Evolutionary conservation across 2,888 invertebrate species (phyloP), one percentile per base, ranked within the genome.

Genomic region (Panopea generosa): DNA sequence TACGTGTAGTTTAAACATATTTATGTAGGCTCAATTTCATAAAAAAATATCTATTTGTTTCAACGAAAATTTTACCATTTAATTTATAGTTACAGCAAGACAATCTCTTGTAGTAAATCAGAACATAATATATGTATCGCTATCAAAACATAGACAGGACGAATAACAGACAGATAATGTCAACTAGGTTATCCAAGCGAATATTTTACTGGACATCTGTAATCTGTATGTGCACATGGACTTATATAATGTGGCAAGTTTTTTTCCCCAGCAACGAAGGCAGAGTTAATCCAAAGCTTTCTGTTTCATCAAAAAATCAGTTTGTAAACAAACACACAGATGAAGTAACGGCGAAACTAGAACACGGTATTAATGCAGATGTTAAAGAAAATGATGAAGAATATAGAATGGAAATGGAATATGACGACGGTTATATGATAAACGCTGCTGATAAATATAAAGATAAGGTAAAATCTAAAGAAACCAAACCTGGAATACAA

Each of bases 171-270:
- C 33, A 33, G 33, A 33, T 11, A n/a, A 33, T 33, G 33, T 4
- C 4, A 7, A 33, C 24, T 22, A 43, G 60, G 16, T 45, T 43
- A 7, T 60, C 45, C 11, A 60, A 27, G 16, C 60, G 27, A 47
- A 14, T 60, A 45, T 60, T 60, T 47, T 60, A 47, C n/a, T n/a
- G 43, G 9, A 14, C 45, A 18, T 16, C 60, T 2, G 60, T 27
- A 27, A 27, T 55, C 1, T 65, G 65, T 47, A 43, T 65, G 27
- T 55, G 45, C 33, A 22, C 55, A 14, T 65, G 65, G 65, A 55
- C 45, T 18, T 1, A 29, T 55, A 43, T 65, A 27, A 29, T 29
- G 20, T 33, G 0, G 4, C 4, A 14, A 24, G 55, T 65, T 16
- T 33, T 33, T 33, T 11, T 11, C 11, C 4, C 33, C 6, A 22